phyloP scores from a whole-genome alignment of 2,113 vertebrate species.

The Miniopterus natalensis region DNA sequence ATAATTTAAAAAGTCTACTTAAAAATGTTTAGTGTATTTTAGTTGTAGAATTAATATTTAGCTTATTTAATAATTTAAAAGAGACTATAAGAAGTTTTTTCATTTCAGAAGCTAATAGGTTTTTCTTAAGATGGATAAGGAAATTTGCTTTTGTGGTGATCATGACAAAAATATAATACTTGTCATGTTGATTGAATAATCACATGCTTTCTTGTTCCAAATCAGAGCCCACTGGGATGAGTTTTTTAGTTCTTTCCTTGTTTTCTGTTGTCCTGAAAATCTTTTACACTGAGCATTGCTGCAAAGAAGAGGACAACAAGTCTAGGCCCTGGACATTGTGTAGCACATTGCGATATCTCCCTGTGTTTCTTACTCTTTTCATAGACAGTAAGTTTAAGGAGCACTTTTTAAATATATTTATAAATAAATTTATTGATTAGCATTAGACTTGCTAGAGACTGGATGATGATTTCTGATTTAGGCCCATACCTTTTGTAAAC shows the following conservation, averaged over 20 bases:
- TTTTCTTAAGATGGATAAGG: conserved; percentile 49
- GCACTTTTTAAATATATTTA: not conserved
- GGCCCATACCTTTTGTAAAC: not conserved
- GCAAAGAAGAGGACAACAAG: not conserved
- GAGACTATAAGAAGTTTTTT: not conserved
- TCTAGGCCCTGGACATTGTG: not conserved
- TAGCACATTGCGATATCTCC: not conserved
- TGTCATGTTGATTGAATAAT: conserved; percentile 1
- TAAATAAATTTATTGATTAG: conserved; percentile 15
- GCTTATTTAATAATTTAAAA: conserved; percentile 35
- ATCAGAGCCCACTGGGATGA: not conserved
- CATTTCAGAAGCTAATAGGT: not conserved
- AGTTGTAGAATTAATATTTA: conserved; percentile 14
- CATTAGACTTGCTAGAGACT: conserved; percentile 10
- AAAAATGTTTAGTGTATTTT: not conserved
- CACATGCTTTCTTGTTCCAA: not conserved
- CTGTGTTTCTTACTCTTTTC: not conserved
- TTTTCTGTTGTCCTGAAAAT: conserved; percentile 54
- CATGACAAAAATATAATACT: not conserved
- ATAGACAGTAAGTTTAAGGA: conserved; percentile 33
- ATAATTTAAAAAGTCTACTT: not conserved
- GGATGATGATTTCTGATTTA: conserved; percentile 4
- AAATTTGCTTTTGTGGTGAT: conserved; percentile 32
- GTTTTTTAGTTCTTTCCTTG: conserved; percentile 25
- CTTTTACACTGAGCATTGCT: not conserved